Base-by-base conservation (phyloP, 2,888 invertebrate species). In the Lepidonotus clava region DNA sequence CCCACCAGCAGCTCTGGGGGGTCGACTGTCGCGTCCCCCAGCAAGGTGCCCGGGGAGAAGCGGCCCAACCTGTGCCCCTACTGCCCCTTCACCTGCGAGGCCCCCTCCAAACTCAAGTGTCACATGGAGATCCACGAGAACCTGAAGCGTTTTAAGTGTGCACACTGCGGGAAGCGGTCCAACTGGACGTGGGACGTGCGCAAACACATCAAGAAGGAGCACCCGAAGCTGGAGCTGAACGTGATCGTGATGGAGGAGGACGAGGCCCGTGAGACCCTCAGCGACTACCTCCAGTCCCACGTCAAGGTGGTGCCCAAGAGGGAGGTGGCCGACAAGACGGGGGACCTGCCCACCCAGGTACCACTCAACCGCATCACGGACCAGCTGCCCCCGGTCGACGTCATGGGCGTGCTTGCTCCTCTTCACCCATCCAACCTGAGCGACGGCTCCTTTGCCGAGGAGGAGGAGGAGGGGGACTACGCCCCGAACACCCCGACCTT, bases 161-260 rank as follows among this genome's bases (percentile, higher is more conserved):
- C 93, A 5, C 88, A 91, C 18, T 94, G 94, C 90, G 93, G 93
- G 1, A 90, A 92, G 41, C 87, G 94, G 40, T 92, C 93, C 76
- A 93, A 93, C 89, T 93, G 93, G 93, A 91, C 92, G 84, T 94
- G 93, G 93, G 93, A 93, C 87, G 91, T 93, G 14, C 90, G 92
- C 6, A 93, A 93, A 86, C 94, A 94, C 86, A 92, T 94, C 83
- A 88, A 90, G 46, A 90, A 90, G 83, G 91, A 91, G 41, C 93
- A 93, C 85, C 90, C 90, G 24, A 90, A 90, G 36, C 87, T 87
- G 8, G 86, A 86, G 0, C 89, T 91, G 83, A 90, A 90, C 34
- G 93, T 93, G 11, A 89, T 92, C 0, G 91, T 91, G 84, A 88
- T 93, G 56, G 88, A 91, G 0, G 91, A 92, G 76, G 90, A 91